Conservation (phyloP, 2,797 vertebrate genomes). For the Alca torda region DNA sequence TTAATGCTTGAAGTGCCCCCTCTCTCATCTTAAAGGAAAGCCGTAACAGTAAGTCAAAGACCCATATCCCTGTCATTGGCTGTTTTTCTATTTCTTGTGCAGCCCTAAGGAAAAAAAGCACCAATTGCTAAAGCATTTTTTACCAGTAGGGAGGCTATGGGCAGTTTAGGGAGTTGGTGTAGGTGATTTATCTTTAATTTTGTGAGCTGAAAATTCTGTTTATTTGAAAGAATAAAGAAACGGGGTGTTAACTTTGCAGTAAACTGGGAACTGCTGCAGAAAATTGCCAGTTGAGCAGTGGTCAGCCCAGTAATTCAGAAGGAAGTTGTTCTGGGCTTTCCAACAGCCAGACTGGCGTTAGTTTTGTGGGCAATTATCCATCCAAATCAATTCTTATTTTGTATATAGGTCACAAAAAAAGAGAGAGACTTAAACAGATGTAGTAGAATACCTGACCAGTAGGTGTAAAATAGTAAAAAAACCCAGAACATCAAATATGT, state of each 20-base stretch:
- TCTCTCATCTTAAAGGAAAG: not conserved
- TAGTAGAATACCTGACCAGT: not conserved
- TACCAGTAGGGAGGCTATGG: not conserved
- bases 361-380: not conserved
- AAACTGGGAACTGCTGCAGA: not conserved
- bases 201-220: not conserved
- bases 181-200: not conserved
- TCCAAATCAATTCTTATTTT: not conserved
- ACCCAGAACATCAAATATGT: accelerated
- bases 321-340: not conserved
- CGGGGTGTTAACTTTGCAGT: not conserved
- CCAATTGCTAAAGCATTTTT: not conserved
- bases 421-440: not conserved
- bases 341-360: not conserved
- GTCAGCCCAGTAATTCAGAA: not conserved
- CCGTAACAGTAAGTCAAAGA: not conserved
- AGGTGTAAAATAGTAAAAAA: not conserved
- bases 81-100: not conserved
- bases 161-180: not conserved
- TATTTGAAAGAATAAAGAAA: constrained; percentile 3
- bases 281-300: not conserved
- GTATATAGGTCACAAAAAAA: not conserved
- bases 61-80: not conserved
- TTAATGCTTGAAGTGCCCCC: not conserved
- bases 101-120: not conserved